These are phyloP conservation scores for Epistrophe eligans DNA, from an alignment of 2,888 invertebrate species.

Conservation along the genomic window DNA sequence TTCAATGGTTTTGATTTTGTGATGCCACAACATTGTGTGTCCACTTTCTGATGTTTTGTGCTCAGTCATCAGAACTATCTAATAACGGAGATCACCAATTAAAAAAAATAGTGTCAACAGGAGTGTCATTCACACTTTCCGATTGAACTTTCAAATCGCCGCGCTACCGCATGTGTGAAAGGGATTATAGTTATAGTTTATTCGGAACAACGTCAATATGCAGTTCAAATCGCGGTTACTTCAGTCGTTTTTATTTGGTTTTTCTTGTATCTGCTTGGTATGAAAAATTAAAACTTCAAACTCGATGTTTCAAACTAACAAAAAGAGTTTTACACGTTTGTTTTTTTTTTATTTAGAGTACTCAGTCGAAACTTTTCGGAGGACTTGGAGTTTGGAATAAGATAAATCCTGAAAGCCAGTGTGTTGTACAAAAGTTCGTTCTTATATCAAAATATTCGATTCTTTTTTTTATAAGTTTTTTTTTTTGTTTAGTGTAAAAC, in stretches of 20 bases:
- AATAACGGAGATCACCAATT: not conserved
- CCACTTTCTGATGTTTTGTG: not conserved
- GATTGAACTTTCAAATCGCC: not conserved
- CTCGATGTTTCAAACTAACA: not conserved
- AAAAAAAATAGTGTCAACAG: conserved; percentile 17
- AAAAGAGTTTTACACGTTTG: not conserved
- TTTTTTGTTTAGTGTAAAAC: conserved; percentile 77
- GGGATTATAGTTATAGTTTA: not conserved
- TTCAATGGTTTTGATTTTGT: not conserved
- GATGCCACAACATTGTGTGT: not conserved
- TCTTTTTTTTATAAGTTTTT: not conserved
- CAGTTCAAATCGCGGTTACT: conserved; percentile 40
- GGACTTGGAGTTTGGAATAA: conserved; percentile 62
- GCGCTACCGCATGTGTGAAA: not conserved
- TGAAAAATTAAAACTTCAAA: not conserved
- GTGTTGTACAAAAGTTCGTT: conserved; percentile 53
- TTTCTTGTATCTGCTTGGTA: conserved; percentile 43
- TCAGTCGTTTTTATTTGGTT: not conserved
- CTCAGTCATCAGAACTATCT: conserved; percentile 38
- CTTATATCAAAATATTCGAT: not conserved
- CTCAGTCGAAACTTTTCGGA: conserved; percentile 39
- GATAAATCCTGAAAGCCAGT: conserved; percentile 29
- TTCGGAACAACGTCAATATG: conserved; percentile 33
- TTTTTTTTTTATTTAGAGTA: conserved; percentile 7
- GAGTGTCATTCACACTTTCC: conserved; percentile 23